Percentiles rank a stretch among this genome's conserved stretches.
Conservation (phyloP, 92 coral and sea anemone genomes). For the Epizoanthus ramosus region DNA sequence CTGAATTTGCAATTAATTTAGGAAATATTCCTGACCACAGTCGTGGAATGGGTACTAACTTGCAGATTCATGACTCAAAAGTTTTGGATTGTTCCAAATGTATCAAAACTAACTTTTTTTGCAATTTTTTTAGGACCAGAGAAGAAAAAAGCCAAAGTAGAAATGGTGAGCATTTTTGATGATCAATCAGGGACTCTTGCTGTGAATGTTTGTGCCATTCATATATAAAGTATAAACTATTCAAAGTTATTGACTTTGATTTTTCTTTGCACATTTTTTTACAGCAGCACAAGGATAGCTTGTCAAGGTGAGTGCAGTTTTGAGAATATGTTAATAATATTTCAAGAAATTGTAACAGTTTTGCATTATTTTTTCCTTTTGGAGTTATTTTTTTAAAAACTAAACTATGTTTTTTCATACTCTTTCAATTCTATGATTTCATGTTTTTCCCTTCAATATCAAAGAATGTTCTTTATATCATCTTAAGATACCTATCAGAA, state of each 20-base stretch:
- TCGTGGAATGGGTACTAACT: constrained; percentile 33
- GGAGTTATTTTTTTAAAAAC: too few species aligned
- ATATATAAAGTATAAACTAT: neutral
- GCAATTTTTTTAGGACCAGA: constrained; percentile 23
- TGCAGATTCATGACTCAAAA: neutral
- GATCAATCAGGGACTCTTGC: neutral
- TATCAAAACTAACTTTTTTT: neutral
- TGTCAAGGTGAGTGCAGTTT: constrained; percentile 8
- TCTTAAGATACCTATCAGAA: too few species aligned
- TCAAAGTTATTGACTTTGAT: neutral
- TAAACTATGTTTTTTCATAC: too few species aligned
- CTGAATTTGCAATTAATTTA: neutral
- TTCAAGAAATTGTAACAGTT: neutral
- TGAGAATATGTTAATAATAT: neutral
- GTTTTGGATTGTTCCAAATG: neutral
- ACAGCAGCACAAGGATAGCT: constrained; percentile 15
- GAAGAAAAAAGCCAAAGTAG: constrained; percentile 25
- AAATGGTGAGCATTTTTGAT: constrained; percentile 21
- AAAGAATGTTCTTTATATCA: too few species aligned
- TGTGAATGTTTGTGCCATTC: neutral
- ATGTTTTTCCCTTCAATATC: too few species aligned
- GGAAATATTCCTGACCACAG: neutral
- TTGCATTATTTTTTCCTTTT: neutral
- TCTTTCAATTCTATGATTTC: too few species aligned
- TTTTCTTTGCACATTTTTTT: constrained; percentile 2